Evolutionary conservation across 2,888 invertebrate species (phyloP).

Genomic region (Acleris sparsana): DNA sequence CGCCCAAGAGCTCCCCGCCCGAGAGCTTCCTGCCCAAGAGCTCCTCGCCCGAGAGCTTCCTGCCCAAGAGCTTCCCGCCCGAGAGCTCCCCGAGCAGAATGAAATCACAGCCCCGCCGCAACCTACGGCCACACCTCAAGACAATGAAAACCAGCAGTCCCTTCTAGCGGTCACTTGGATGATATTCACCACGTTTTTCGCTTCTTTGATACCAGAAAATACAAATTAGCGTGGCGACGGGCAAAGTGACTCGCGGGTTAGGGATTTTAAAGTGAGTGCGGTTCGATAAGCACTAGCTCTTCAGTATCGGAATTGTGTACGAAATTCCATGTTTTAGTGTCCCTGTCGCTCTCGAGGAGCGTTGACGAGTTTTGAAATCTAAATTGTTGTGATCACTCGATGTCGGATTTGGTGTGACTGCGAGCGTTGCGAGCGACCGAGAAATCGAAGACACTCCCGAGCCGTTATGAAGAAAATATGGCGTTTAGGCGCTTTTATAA

Average conservation of each 20-base stretch:
- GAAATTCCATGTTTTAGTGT: too few relatives aligned
- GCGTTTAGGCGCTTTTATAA: too few relatives aligned
- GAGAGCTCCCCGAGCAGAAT: conserved; percentile 35
- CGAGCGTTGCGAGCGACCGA: too few relatives aligned
- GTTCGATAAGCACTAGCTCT: too few relatives aligned
- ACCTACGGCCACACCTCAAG: conserved; percentile 43
- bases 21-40: too few relatives aligned
- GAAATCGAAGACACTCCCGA: too few relatives aligned
- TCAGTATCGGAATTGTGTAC: too few relatives aligned
- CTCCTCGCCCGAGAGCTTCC: conserved; percentile 17
- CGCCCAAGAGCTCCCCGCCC: conserved; percentile 21
- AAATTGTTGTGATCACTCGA: background rate
- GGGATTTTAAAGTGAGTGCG: too few relatives aligned
- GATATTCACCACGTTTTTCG: conserved; percentile 96
- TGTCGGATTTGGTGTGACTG: background rate
- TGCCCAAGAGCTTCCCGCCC: conserved; percentile 35
- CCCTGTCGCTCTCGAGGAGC: too few relatives aligned
- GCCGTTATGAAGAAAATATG: too few relatives aligned
- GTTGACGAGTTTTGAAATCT: too few relatives aligned
- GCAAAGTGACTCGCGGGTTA: too few relatives aligned
- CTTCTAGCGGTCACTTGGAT: conserved; percentile 92
- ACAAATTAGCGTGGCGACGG: conserved; percentile 60
- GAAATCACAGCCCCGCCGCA: conserved; percentile 32
- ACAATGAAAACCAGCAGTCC: conserved; percentile 59
- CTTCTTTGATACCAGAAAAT: conserved; percentile 96